Base-by-base conservation (phyloP, 2,113 vertebrate species). In the Aegotheles bennettii region DNA sequence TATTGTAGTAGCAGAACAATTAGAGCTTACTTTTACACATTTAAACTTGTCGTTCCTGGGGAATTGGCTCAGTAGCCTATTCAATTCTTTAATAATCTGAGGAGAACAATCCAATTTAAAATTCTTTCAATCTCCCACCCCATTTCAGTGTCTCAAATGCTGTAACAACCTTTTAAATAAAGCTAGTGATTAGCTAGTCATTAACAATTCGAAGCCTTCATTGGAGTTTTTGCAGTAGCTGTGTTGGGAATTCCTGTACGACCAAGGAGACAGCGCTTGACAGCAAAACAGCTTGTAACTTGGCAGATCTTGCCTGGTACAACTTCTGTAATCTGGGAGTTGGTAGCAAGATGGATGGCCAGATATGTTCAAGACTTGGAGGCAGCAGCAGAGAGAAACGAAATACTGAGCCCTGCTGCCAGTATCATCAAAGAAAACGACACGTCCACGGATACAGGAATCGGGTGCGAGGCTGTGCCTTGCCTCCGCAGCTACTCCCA, bases 21-120 rank as follows among this genome's bases (percentile, higher is more conserved):
- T 93, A 81, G 21, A 86, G 36, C 59, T 54, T 74, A 80, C 43
- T 95, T 91, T 83, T 70, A 91, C 93, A 81, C 87, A 84, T 60
- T 92, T 77, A 84, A 94, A 84, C 24, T 73, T 70, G 74, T 1
- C 71, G 25, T 43, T 94, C 51, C 67, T 31, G 5, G 59, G 42
- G 26, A 93, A 84, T 60, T 50, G 33, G 43, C 45, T 50, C 76
- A 45, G 40, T 48, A 83, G 42, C 16, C 67, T 69, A 50, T 65
- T 79, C 16, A 89, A 47, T 47, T 51, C 51, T 56, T 87, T 74
- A 89, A 92, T 84, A 95, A 84, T 43, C 54, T 51, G 51, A 89
- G 31, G 33, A 77, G 69, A 93, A 80, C n/a, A 64, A 81, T 57
- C 74, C 9, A 54, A 88, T 80, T 70, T 64, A 54, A 91, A 94